Percentiles rank a stretch among this genome's conserved stretches.
Evolutionary conservation across 2,797 vertebrate species (phyloP).

Genomic region (Darevskia mixta): DNA sequence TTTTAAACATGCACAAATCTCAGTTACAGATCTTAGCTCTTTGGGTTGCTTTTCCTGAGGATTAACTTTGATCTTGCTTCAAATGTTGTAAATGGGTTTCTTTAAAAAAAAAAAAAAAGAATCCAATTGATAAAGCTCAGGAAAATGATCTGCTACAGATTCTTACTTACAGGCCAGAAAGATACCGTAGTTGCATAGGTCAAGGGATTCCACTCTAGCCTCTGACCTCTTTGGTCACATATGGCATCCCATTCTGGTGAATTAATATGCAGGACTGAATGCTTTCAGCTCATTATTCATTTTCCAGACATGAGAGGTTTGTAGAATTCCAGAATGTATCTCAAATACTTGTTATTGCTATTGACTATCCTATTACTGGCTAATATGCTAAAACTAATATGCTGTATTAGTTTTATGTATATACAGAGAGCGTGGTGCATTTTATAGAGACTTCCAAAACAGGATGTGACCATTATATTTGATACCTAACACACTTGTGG

Average conservation of each 20-base stretch:
- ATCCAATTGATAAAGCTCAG: constrained; percentile 63
- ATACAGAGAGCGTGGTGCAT: constrained; percentile 31
- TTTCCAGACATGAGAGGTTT: constrained; percentile 73
- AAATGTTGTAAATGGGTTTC: constrained; percentile 53
- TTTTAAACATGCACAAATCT: constrained; percentile 49
- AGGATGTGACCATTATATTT: background rate
- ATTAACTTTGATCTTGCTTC: constrained; percentile 57
- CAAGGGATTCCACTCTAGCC: constrained; percentile 84
- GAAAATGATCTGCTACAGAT: constrained; percentile 73
- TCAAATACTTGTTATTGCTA: constrained; percentile 48
- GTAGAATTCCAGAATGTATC: constrained; percentile 63
- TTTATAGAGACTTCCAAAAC: constrained; percentile 5
- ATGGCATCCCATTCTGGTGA: constrained; percentile 79
- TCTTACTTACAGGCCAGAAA: constrained; percentile 75
- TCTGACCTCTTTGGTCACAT: constrained; percentile 81
- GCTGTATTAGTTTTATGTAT: constrained; percentile 37
- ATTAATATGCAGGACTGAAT: constrained; percentile 81
- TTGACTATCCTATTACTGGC: constrained; percentile 40
- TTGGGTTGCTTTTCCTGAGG: constrained; percentile 62
- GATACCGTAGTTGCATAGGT: constrained; percentile 80
- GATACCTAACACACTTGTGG: constrained; percentile 25
- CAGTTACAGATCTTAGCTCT: constrained; percentile 50
- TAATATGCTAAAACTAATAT: constrained; percentile 43
- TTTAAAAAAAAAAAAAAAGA: constrained; percentile 56
- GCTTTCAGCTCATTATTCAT: constrained; percentile 80